These are phyloP conservation scores for Drosophila kohkoa DNA, from an alignment of 1,140 invertebrate species.

Conservation along the genomic window DNA sequence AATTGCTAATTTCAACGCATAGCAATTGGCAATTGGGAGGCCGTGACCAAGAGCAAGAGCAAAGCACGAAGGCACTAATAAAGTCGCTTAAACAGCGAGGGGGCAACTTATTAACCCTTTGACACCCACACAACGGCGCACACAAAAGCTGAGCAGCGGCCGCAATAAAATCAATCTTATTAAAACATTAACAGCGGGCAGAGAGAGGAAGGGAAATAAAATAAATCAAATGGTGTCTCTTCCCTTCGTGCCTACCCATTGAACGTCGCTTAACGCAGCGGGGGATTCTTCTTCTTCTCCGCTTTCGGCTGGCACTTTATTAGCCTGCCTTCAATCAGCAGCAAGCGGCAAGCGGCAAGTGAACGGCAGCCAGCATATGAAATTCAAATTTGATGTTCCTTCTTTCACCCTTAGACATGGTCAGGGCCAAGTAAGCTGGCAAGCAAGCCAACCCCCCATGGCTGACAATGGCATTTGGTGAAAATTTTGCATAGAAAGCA, in stretches of 20 bases:
- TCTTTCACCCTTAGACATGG: neutral
- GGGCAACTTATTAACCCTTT: slow-evolving; percentile 76
- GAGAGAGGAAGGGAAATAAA: slow-evolving; percentile 68
- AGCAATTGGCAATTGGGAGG: slow-evolving; percentile 29
- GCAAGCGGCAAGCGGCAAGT: slow-evolving; percentile 46
- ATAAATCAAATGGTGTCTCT: slow-evolving; percentile 75
- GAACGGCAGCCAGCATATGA: slow-evolving; percentile 72
- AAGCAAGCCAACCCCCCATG: slow-evolving; percentile 44
- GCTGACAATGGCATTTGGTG: slow-evolving; percentile 53
- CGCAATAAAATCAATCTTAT: slow-evolving; percentile 83
- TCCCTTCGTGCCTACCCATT: slow-evolving; percentile 18
- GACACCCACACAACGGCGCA: slow-evolving; percentile 31
- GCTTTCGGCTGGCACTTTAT: slow-evolving; percentile 59
- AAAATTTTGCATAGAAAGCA: slow-evolving; percentile 53
- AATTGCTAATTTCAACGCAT: slow-evolving; percentile 33
- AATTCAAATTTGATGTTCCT: slow-evolving; percentile 78
- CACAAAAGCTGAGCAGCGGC: slow-evolving; percentile 22
- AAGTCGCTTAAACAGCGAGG: slow-evolving; percentile 66
- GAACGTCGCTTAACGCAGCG: slow-evolving; percentile 73
- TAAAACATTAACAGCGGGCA: slow-evolving; percentile 80
- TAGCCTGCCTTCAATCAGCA: slow-evolving; percentile 75
- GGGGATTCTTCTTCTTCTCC: slow-evolving; percentile 41
- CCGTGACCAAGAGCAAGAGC: neutral
- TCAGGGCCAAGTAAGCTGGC: neutral
- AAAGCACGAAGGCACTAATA: slow-evolving; percentile 45